Evolutionary conservation across 1,140 invertebrate genomes (phyloP), one percentile per base, ranked within the genome.

Genomic region (Atta colombica): DNA sequence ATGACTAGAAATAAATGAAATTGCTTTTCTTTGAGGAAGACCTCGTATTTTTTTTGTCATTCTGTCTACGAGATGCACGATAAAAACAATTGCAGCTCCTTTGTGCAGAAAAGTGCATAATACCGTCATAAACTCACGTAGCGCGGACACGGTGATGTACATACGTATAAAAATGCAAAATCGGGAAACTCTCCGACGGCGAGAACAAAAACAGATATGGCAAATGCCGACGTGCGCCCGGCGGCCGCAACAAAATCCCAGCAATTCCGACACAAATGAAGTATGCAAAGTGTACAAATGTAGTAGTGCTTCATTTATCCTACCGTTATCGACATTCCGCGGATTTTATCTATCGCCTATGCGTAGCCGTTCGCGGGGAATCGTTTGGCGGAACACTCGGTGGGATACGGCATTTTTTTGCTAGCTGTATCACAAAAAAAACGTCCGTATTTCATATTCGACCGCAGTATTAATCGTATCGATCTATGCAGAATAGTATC

Each of bases 91-190:
- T 84, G 80, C 55, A n/a, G 18, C 25, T 1, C 14, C 55, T 84
- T 84, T 84, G 80, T 74, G 80, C 69, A 63, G 53, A 51, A 51
- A 84, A 84, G 55, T 58, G 80, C 55, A 35, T 84, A 84, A 84
- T 84, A 75, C 28, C 14, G 55, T 61, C 55, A 63, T 74, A 84
- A 74, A 49, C 45, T 69, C n/a, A 25, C 18, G 25, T 10, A 21
- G 18, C 45, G 39, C 12, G 25, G 3, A 35, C 25, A 61, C 61
- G 25, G 12, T 28, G 61, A 68, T 55, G 49, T 25, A 39, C 53
- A 55, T 84, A 84, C 53, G 69, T 84, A 84, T 84, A 45, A 75
- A 84, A 84, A 75, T 84, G 80, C 69, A 84, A 75, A 84, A 84
- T 84, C 68, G 69, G n/a, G 49, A 84, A 84, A 84, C 69, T 61